phyloP scores from a whole-genome alignment of 2,797 vertebrate species.

The Parotocinclus haroldoi region DNA sequence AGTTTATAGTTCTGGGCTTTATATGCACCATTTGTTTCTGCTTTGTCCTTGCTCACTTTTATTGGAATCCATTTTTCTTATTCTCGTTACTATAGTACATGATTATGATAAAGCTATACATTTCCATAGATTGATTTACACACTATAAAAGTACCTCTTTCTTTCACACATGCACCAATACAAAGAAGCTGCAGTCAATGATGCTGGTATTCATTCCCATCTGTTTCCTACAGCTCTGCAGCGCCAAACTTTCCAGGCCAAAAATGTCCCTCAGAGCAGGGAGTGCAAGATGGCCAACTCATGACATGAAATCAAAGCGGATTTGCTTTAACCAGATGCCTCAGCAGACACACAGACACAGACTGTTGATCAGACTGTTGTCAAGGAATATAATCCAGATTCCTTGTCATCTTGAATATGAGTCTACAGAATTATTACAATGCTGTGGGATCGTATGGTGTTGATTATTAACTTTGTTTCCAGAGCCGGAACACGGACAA shows the following conservation, averaged over 20 bases:
- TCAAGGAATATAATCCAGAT: too few species aligned
- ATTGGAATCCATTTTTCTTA: background rate
- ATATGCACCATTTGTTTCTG: too few species aligned
- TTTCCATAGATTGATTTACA: slow-evolving; percentile 42
- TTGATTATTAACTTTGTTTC: background rate
- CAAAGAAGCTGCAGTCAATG: slow-evolving; percentile 42
- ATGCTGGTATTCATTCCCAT: slow-evolving; percentile 57
- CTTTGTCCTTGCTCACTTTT: too few species aligned
- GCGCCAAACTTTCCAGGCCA: slow-evolving; percentile 56
- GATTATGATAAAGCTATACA: slow-evolving; percentile 40
- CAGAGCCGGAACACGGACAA: background rate
- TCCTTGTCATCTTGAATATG: background rate
- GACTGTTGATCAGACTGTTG: background rate
- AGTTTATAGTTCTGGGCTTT: too few species aligned
- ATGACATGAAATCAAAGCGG: slow-evolving; percentile 20
- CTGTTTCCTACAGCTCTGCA: slow-evolving; percentile 57
- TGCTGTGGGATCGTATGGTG: background rate
- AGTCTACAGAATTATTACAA: background rate
- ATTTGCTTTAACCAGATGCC: background rate
- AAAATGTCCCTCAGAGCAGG: slow-evolving; percentile 50
- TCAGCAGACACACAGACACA: background rate
- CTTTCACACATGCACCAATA: slow-evolving; percentile 47
- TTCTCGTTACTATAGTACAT: background rate
- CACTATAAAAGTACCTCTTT: slow-evolving; percentile 45
- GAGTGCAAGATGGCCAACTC: slow-evolving; percentile 32